Base-by-base conservation (phyloP, 2,113 vertebrate genomes). In the Heterocephalus glaber region DNA sequence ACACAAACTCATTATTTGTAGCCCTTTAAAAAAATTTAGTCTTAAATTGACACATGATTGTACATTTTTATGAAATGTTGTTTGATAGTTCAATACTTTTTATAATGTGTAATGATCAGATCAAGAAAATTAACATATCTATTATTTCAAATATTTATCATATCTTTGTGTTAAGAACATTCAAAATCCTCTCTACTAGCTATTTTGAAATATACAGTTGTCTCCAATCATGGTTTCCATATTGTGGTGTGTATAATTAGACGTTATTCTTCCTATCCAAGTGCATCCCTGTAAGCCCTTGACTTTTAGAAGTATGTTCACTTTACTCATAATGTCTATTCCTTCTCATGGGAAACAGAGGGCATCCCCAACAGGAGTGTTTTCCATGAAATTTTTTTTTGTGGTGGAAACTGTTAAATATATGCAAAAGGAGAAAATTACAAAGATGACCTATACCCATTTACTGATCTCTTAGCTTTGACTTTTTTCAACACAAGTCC, bases 341-440 rank as follows among this genome's bases (percentile, higher is more conserved):
- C 24, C 30, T 63, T n/a, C 38, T 54, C 20, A 7, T 3, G 22
- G n/a, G 49, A 83, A 94, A n/a, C 7, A 77, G 22, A 52, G 44
- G 74, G 14, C 30, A 49, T 35, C 63, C 24, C 30, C 56, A 22
- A 63, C 44, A 61, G 66, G 63, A 65, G 5, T 87, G 24, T 54
- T 79, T 49, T 19, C n/a, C 10, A 65, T 41, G 16, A 58, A 44
- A 49, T 22, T 77, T 1, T 81, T 49, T 49, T 90, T 84, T 60
- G 66, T 26, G 13, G 30, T 86, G 60, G 49, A 85, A 80, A 79
- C n/a, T 86, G 66, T 93, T 63, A 90, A 96, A 82, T 24, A 38
- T 80, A 35, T 49, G 16, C 17, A 86, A 89, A 94, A 61, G 11
- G 33, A 70, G 61, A 89, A 85, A 68, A 87, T 87, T 54, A 54